phyloP scores from a whole-genome alignment of 92 coral and sea anemone genomes.

The Siderastrea siderea region DNA sequence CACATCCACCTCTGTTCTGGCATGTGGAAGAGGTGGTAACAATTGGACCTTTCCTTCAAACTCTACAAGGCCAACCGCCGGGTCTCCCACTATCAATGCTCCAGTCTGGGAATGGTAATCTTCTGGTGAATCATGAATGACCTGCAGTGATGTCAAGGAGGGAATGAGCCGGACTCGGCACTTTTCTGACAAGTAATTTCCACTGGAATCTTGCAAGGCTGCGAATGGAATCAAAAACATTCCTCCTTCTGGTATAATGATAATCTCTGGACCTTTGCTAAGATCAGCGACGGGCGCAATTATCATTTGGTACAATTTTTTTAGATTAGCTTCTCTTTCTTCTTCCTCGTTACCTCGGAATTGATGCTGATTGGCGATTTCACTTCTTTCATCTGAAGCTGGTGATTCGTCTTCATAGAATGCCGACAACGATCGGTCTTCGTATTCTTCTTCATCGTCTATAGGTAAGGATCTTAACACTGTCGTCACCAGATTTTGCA shows the following conservation, averaged over 20 bases:
- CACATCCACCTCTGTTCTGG: constrained; percentile 40
- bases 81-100: constrained; percentile 55
- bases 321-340: constrained; percentile 23
- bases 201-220: constrained; percentile 44
- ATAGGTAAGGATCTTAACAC: constrained; percentile 16
- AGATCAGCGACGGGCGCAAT: constrained; percentile 17
- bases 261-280: constrained; percentile 21
- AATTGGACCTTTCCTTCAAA: constrained; percentile 17
- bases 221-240: constrained; percentile 36
- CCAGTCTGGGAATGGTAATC: constrained; percentile 46
- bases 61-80: constrained; percentile 28
- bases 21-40: constrained; percentile 7
- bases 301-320: constrained; percentile 21
- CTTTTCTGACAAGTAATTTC: constrained; percentile 25
- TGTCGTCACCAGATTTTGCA: background rate
- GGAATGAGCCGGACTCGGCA: constrained; percentile 42
- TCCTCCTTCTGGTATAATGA: constrained; percentile 39
- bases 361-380: background rate
- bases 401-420: constrained; percentile 31
- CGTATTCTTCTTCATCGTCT: constrained; percentile 33
- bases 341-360: constrained; percentile 30
- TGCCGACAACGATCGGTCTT: constrained; percentile 27
- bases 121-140: constrained; percentile 25
- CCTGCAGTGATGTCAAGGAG: constrained; percentile 38
- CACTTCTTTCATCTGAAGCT: constrained; percentile 14